A percentile compares a stretch with the other conserved stretches of the same genome.
phyloP scores from a whole-genome alignment of 1,140 invertebrate genomes.

The Eurosta solidaginis region DNA sequence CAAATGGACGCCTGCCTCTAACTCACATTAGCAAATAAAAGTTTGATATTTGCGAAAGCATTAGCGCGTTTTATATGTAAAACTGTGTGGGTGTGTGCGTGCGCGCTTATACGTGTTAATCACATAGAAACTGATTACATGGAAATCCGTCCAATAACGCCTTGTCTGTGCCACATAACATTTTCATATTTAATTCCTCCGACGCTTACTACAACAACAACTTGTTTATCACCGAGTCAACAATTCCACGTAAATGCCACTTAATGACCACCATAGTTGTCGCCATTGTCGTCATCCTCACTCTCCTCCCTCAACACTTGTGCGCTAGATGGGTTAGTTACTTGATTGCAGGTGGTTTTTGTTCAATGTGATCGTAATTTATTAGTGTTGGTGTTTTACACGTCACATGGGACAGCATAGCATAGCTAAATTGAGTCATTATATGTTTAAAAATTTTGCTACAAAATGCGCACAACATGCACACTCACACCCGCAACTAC shows the following conservation, averaged over 20 bases:
- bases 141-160: constrained; percentile 23
- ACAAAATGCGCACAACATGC: background rate
- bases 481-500: background rate
- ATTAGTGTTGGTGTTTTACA: background rate
- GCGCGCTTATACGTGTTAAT: constrained; percentile 26
- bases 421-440: constrained; percentile 13
- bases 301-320: background rate
- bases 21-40: background rate
- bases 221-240: background rate
- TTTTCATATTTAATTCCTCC: background rate
- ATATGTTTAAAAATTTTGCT: constrained; percentile 22
- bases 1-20: background rate
- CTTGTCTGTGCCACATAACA: background rate
- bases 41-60: background rate
- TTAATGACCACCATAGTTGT: constrained; percentile 1
- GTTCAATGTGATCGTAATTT: background rate
- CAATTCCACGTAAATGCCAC: constrained; percentile 20
- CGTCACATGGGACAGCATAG: constrained; percentile 14
- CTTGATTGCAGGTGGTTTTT: background rate
- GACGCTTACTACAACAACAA: no score
- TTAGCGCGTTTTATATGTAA: background rate
- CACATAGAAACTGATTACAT: constrained; percentile 15
- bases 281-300: background rate
- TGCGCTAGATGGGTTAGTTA: background rate
- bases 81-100: background rate